A percentile compares a stretch with the other conserved stretches of the same genome.
Evolutionary conservation across 2,888 invertebrate species (phyloP).

Genomic region (Temnothorax ravouxi): DNA sequence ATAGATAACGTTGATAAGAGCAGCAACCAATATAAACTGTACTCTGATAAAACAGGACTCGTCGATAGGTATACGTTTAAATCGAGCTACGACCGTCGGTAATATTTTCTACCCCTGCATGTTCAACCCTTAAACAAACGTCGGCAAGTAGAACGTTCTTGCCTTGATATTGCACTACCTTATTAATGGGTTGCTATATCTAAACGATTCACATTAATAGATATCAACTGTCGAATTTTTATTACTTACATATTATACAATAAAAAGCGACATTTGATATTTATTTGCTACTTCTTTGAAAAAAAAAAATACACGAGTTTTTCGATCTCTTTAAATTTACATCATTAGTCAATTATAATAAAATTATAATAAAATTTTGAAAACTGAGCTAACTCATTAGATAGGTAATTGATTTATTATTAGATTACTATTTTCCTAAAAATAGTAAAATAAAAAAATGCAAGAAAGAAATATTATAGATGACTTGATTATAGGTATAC

Average conservation of each 20-base stretch:
- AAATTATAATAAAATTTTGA: background rate
- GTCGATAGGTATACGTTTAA: background rate
- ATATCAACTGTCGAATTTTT: slow-evolving; percentile 7
- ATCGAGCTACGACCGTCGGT: slow-evolving; percentile 7
- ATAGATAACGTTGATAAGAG: background rate
- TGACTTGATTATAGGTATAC: background rate
- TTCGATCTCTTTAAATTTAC: background rate
- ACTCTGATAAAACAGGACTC: background rate
- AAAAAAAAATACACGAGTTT: background rate
- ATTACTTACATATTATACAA: background rate
- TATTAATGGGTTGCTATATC: background rate
- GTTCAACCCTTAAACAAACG: slow-evolving; percentile 13
- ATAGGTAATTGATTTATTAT: background rate
- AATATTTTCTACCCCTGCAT: slow-evolving; percentile 28
- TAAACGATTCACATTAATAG: background rate
- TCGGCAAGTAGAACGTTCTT: slow-evolving; percentile 17
- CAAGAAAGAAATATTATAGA: slow-evolving; percentile 17
- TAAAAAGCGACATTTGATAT: background rate
- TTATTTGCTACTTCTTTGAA: background rate
- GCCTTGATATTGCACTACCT: background rate
- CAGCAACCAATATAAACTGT: background rate
- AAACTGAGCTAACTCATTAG: background rate
- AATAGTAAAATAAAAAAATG: background rate
- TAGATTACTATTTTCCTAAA: background rate
- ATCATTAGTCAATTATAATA: background rate